Conservation (phyloP, 2,888 invertebrate genomes). For the Nezara viridula region DNA sequence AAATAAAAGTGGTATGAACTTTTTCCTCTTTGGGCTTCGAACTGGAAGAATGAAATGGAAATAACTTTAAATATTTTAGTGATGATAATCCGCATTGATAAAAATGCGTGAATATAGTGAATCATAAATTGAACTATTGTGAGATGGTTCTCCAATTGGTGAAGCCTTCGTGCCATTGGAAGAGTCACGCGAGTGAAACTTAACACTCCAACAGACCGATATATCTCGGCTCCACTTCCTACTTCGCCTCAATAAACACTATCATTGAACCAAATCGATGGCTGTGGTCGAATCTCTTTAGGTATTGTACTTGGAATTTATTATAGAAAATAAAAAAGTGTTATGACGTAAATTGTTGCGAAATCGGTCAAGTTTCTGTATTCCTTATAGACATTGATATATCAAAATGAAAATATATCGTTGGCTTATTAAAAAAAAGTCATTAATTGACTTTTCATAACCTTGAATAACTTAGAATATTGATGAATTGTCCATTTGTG, state of each 20-base stretch:
- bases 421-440: too few species aligned
- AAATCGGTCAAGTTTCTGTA: too few species aligned
- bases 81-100: not conserved
- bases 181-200: slow-evolving; percentile 4
- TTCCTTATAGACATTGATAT: too few species aligned
- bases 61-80: not conserved
- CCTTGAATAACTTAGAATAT: too few species aligned
- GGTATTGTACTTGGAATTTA: not conserved
- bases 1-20: not conserved
- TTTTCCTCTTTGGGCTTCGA: not conserved
- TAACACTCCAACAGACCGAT: not conserved
- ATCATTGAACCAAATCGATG: not conserved
- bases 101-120: not conserved
- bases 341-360: too few species aligned
- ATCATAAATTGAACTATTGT: not conserved
- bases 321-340: not conserved
- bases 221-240: not conserved
- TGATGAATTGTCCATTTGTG: too few species aligned
- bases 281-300: not conserved
- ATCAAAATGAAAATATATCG: too few species aligned
- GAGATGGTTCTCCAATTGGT: not conserved
- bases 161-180: not conserved
- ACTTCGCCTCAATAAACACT: slow-evolving; percentile 13
- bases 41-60: not conserved
- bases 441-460: too few species aligned